Evolutionary conservation across 2,888 invertebrate genomes (phyloP), one percentile per base, ranked within the genome.

Genomic region (Ceratothoa steindachneri): DNA sequence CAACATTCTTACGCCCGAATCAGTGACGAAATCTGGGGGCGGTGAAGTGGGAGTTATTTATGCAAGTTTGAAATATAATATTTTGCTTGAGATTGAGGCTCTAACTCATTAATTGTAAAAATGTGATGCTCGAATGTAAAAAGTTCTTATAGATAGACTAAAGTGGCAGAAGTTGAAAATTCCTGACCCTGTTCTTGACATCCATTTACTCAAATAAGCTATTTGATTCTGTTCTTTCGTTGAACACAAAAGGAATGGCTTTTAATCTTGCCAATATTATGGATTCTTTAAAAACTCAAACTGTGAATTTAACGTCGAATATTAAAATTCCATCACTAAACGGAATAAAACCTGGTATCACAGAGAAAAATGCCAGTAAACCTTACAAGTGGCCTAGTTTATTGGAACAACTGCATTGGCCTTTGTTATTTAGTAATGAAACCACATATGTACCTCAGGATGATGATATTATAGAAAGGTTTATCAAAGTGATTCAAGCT

Each of bases 401-500:
- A 5, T 29, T 30, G 19, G n/a, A 2, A 31, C 7, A 30, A 28
- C 52, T 29, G 12, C 64, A 52, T 12, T 75, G 71, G 73, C 68
- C 51, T 2, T 71, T 70, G 64, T 19, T 55, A 15, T 41, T 52
- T n/a, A 70, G 31, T 0, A 29, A 19, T 15, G 60, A 60, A 9
- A 60, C 5, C 5, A 5, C 60, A 7, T 9, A 60, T n/a, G 65
- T 53, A 12, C 65, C 29, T 70, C 64, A 69, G 66, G 86, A 88
- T 74, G 86, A 86, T 76, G 86, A 87, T 83, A 86, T 88, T 81
- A 85, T 87, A 73, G 88, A 88, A 82, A 85, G 87, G 78, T 88
- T 88, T 83, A 83, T 87, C 80, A 84, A 86, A 80, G 88, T 88
- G 74, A 87, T 87, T 76, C 86, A 85, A 75, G 82, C 87, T 31